Evolutionary conservation across 2,888 invertebrate genomes (phyloP), one percentile per base, ranked within the genome.

Genomic region (Leptothorax acervorum): DNA sequence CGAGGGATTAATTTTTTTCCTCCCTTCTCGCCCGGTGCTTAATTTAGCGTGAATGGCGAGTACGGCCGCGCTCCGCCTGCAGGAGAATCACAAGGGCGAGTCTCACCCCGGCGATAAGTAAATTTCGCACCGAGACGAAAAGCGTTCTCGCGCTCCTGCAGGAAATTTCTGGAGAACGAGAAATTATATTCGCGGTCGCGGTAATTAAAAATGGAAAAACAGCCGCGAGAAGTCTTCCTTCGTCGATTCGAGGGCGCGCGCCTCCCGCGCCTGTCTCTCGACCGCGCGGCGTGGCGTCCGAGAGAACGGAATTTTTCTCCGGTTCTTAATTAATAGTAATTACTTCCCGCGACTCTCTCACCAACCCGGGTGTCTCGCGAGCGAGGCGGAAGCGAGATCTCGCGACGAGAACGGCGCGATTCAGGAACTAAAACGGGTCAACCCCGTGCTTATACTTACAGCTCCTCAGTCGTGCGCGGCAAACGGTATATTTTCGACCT

Each of bases 1-100:
- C 73, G n/a, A 31, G 85, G 86, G 85, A 86, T 88, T 89, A 90
- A 89, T 90, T 87, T 85, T 86, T 86, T 83, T 82, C 66, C 84
- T 45, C 68, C 79, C 70, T 57, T 55, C 39, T 35, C 66, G 57
- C 39, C 65, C 66, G 65, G 51, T 78, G 89, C 89, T 87, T 89
- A 89, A 89, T 89, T 89, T 85, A 57, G 87, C 83, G 81, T 87
- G 86, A 89, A 86, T 68, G 60, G 70, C 53, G 73, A 79, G 62
- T 68, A 8, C 42, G 23, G 23, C 53, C 31, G 18, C 18, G 31
- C 42, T n/a, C n/a, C 55, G 78, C 42, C 57, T 18, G 31, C 23
- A 23, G 23, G 42, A 57, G 57, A 57, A 55, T 82, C 62, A 28
- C 18, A 75, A 39, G 53, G 74, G 42, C 71, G 55, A 42, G 57